Percentiles rank a stretch among this genome's conserved stretches.
Conservation (phyloP, 1,140 invertebrate species). For the Drosophila varians region DNA sequence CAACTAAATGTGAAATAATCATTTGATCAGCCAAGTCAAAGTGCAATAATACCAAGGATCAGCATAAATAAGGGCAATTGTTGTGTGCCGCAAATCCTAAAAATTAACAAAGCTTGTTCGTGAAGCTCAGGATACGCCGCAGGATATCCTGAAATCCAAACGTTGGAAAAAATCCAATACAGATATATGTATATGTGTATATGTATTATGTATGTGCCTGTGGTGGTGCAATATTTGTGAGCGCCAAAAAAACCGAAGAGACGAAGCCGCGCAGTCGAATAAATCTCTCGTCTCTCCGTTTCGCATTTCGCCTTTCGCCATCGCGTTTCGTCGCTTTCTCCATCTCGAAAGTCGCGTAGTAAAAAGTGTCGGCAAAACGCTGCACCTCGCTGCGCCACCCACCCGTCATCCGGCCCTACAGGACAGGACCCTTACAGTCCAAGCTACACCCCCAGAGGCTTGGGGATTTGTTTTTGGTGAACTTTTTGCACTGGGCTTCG, state of each 20-base stretch:
- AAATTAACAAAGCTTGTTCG: constrained; percentile 43
- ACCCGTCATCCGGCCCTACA: background rate
- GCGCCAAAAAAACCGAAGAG: constrained; percentile 75
- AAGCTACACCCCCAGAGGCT: background rate
- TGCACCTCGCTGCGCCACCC: constrained; percentile 61
- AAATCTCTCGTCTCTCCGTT: constrained; percentile 55
- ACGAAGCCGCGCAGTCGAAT: constrained; percentile 64
- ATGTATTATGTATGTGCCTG: constrained; percentile 37
- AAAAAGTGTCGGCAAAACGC: constrained; percentile 68
- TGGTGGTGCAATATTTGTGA: constrained; percentile 57
- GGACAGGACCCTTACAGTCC: no score
- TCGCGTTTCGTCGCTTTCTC: constrained; percentile 32
- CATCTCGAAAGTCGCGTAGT: constrained; percentile 61
- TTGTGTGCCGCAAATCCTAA: constrained; percentile 4
- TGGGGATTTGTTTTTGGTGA: constrained; percentile 61
- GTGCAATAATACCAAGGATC: constrained; percentile 2
- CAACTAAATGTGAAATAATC: constrained; percentile 18
- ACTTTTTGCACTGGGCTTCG: constrained; percentile 49
- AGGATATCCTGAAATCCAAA: constrained; percentile 56
- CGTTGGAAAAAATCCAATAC: constrained; percentile 61
- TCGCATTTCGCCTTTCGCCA: constrained; percentile 34
- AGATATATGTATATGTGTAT: constrained; percentile 48
- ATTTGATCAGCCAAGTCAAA: background rate
- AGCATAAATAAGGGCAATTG: background rate
- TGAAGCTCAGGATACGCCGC: constrained; percentile 61